Conservation (phyloP, 2,113 vertebrate genomes). For the Thermophis baileyi region DNA sequence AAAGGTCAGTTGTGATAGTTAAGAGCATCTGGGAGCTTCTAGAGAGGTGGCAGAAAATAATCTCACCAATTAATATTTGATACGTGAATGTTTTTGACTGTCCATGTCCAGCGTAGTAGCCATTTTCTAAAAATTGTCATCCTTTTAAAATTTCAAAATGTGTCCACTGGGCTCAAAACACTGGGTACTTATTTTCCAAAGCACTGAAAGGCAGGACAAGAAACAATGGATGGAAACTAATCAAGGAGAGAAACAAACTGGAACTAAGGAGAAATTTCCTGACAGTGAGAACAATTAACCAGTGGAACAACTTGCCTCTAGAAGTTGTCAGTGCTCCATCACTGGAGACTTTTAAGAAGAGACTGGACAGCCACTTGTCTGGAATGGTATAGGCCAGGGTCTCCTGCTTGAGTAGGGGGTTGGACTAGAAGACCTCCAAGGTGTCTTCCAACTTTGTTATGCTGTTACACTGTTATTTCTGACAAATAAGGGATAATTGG, state of each 20-base stretch:
- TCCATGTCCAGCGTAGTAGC: neutral
- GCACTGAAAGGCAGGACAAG: no score
- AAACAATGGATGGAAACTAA: no score
- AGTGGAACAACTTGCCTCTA: neutral
- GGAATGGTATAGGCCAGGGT: neutral
- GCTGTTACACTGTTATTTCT: neutral
- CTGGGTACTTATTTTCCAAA: neutral
- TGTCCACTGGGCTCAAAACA: neutral
- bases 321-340: neutral
- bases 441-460: neutral
- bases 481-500: neutral
- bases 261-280: no score
- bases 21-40: neutral
- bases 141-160: neutral
- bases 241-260: no score
- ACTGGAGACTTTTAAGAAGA: neutral
- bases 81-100: neutral
- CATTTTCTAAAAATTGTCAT: neutral
- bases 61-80: neutral
- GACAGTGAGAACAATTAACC: neutral
- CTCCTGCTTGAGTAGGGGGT: neutral
- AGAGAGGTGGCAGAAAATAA: neutral
- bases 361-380: neutral
- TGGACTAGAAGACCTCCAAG: neutral
- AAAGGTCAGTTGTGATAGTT: neutral